Evolutionary conservation across 2,888 invertebrate species (phyloP), one percentile per base, ranked within the genome.

Genomic region (Drosophila kambysellisi): DNA sequence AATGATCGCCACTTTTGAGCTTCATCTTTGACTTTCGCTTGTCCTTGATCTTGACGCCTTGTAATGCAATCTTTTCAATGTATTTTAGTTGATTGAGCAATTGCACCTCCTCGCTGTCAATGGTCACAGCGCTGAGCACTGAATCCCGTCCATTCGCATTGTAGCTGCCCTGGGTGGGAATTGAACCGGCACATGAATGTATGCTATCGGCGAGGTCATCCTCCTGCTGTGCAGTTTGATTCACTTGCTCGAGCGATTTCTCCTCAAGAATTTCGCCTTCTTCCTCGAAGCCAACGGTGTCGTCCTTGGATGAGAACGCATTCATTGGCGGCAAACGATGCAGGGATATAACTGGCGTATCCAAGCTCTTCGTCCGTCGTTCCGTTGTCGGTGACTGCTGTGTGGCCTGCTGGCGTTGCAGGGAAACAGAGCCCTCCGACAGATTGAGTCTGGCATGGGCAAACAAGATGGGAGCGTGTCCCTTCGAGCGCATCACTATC

Each of bases 241-340:
- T 82, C 15, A 88, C 83, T 0, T 89, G 86, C 52, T 90, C 90
- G n/a, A 95, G 89, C 0, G 94, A 92, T 87, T 95, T 95, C 72
- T 95, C 95, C 91, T 95, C 95, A 3, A 95, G 92, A 74, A 95
- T 94, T 83, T 94, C 95, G 0, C 94, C 95, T 92, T 95, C 95
- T 91, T 96, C 96, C 78, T 96, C 96, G 70, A 95, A 95, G 83
- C 96, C 97, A 0, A 97, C 96, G 0, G 97, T 97, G 91, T 97
- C 97, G 91, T 97, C 97, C 93, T 97, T 97, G 32, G 97, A 97
- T 3, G 97, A 97, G 92, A 97, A 97, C 0, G 97, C 96, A 92
- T 97, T 97, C 92, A 96, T 95, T 9, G 97, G 96, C 20, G 97
- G 97, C 50, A 97, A 93, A 87, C 96, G 94, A 92, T 96, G 96